These are phyloP conservation scores for Prietella phreatophila DNA, from an alignment of 2,113 vertebrate species.

Conservation along the genomic window DNA sequence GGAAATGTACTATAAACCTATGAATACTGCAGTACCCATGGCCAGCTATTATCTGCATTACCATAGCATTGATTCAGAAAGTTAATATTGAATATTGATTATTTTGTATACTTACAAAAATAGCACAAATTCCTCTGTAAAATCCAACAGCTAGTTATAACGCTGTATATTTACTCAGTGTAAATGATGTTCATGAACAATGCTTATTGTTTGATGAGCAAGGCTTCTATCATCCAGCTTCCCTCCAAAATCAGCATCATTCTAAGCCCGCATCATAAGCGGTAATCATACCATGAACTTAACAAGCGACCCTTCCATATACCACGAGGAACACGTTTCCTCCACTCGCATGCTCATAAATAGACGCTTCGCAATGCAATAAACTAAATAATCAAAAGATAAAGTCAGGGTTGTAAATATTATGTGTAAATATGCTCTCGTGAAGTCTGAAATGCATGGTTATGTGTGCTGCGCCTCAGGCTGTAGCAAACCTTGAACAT, in stretches of 20 bases:
- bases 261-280: neutral
- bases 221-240: neutral
- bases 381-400: slow-evolving; percentile 8
- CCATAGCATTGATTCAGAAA: neutral
- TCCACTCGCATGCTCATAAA: neutral
- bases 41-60: neutral
- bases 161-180: neutral
- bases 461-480: slow-evolving; percentile 11
- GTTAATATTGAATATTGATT: neutral
- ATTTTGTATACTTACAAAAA: neutral
- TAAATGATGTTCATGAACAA: neutral
- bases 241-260: neutral
- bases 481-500: slow-evolving; percentile 21
- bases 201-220: neutral
- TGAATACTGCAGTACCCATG: neutral
- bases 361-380: slow-evolving; percentile 17
- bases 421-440: slow-evolving; percentile 18
- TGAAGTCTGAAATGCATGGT: slow-evolving; percentile 8
- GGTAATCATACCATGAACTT: neutral
- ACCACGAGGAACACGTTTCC: neutral
- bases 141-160: neutral
- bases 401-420: slow-evolving; percentile 31
- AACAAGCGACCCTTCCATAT: too few relatives aligned
- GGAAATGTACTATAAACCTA: neutral
- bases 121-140: neutral